Evolutionary conservation across 1,140 invertebrate species (phyloP).

Genomic region (Mesaphorura yosii): DNA sequence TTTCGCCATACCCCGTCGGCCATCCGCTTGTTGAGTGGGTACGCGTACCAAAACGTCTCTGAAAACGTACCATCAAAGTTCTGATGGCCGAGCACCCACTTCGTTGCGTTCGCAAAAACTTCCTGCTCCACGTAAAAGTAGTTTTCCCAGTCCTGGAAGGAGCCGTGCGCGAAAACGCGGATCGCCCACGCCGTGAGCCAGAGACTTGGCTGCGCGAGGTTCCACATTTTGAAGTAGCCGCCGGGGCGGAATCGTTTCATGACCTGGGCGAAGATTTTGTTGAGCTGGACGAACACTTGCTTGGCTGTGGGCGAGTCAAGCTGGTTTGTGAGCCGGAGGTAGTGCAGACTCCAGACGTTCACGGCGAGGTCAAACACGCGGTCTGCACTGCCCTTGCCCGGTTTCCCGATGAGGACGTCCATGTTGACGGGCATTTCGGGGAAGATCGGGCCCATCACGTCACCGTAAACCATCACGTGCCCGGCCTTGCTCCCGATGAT

Average conservation of each 20-base stretch:
- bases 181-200: conserved; percentile 43
- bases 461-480: conserved; percentile 38
- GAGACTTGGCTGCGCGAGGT: conserved; percentile 38
- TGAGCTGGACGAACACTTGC: conserved; percentile 39
- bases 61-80: conserved; percentile 38
- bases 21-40: conserved; percentile 35
- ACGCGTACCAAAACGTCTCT: conserved; percentile 34
- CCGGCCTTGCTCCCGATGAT: conserved; percentile 42
- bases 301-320: conserved; percentile 35
- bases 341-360: conserved; percentile 47
- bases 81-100: conserved; percentile 41
- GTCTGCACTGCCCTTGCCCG: conserved; percentile 40
- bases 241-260: conserved; percentile 37
- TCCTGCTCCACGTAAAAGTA: conserved; percentile 39
- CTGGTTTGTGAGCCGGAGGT: conserved; percentile 48
- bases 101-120: conserved; percentile 35
- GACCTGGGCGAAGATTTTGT: conserved; percentile 37
- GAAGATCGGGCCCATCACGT: conserved; percentile 45
- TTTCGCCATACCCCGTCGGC: conserved; percentile 25
- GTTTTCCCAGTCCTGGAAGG: conserved; percentile 46
- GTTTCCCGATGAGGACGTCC: conserved; percentile 31
- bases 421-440: conserved; percentile 32
- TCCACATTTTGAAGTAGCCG: conserved; percentile 41
- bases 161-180: conserved; percentile 37
- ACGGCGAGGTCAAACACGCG: conserved; percentile 49